Conservation (phyloP, 2,113 vertebrate species). For the Penelope pileata region DNA sequence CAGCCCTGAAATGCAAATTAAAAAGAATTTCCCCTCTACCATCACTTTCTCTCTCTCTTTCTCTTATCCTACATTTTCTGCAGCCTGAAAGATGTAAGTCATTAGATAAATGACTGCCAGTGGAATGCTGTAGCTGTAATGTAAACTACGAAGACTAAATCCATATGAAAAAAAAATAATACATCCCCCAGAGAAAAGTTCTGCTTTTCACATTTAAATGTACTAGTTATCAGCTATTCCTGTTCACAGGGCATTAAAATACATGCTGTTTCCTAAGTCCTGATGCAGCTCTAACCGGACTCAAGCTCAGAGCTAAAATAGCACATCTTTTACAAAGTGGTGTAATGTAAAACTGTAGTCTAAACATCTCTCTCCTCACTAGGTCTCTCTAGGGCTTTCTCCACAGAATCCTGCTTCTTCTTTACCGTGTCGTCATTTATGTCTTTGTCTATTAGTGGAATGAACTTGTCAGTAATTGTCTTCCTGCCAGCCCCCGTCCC, state of each 20-base stretch:
- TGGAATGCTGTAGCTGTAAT: slow-evolving; percentile 55
- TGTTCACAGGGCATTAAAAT: slow-evolving; percentile 74
- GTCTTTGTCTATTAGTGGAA: slow-evolving; percentile 68
- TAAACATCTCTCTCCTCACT: slow-evolving; percentile 54
- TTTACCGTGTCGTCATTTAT: slow-evolving; percentile 33
- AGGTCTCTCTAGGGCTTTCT: slow-evolving; percentile 45
- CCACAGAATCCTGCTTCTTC: slow-evolving; percentile 11
- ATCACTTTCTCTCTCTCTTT: background rate
- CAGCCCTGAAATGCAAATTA: slow-evolving; percentile 53
- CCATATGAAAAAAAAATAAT: slow-evolving; percentile 49
- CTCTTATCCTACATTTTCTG: background rate
- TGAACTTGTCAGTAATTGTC: slow-evolving; percentile 39
- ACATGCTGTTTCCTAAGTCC: slow-evolving; percentile 66
- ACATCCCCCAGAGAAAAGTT: slow-evolving; percentile 56
- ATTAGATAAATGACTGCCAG: slow-evolving; percentile 62
- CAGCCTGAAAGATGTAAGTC: slow-evolving; percentile 50
- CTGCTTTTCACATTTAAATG: slow-evolving; percentile 76
- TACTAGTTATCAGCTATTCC: slow-evolving; percentile 71
- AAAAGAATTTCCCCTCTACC: slow-evolving; percentile 2
- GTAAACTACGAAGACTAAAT: slow-evolving; percentile 69
- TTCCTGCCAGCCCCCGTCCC: slow-evolving; percentile 11
- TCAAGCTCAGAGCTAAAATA: slow-evolving; percentile 70
- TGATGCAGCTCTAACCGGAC: slow-evolving; percentile 61
- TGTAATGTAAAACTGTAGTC: slow-evolving; percentile 68
- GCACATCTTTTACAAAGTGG: slow-evolving; percentile 65